These are phyloP conservation scores for Elgaria multicarinata DNA, from an alignment of 2,113 vertebrate species.

Conservation along the genomic window DNA sequence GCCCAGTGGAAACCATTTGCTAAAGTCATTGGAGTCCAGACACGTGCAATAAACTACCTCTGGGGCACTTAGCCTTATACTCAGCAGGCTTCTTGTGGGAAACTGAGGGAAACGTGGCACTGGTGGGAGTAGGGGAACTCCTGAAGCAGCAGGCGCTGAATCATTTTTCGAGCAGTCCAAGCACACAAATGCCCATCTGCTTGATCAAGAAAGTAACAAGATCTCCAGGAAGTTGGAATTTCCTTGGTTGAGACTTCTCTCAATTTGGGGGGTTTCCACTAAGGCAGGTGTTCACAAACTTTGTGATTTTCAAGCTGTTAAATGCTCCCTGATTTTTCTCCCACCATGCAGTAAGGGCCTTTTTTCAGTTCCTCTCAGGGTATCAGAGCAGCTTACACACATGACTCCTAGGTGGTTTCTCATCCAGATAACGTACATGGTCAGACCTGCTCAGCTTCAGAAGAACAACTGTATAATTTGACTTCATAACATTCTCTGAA, in stretches of 20 bases:
- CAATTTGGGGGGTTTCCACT: slow-evolving; percentile 23
- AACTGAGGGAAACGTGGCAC: not conserved
- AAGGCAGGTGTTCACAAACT: slow-evolving; percentile 13
- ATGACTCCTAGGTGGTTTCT: not conserved
- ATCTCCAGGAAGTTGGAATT: slow-evolving; percentile 32
- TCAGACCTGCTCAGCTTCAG: not conserved
- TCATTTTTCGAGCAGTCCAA: not conserved
- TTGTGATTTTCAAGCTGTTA: not conserved
- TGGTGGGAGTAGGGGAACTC: not conserved
- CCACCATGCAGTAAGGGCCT: not conserved
- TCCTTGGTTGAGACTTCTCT: slow-evolving; percentile 5
- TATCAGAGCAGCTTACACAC: not conserved
- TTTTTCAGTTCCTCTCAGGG: not conserved
- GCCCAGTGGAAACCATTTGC: not conserved
- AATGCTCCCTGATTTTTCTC: not conserved
- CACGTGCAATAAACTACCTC: not conserved
- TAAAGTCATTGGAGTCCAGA: not conserved
- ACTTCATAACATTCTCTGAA: not conserved
- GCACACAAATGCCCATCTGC: not conserved
- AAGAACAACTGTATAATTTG: not conserved
- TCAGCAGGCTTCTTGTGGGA: not conserved
- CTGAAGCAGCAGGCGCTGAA: not conserved
- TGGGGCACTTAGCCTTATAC: not conserved
- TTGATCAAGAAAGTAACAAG: slow-evolving; percentile 10
- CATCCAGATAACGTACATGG: too few species aligned